These are phyloP conservation scores for Macrotus californicus DNA, from an alignment of 2,113 vertebrate genomes.

Conservation along the genomic window DNA sequence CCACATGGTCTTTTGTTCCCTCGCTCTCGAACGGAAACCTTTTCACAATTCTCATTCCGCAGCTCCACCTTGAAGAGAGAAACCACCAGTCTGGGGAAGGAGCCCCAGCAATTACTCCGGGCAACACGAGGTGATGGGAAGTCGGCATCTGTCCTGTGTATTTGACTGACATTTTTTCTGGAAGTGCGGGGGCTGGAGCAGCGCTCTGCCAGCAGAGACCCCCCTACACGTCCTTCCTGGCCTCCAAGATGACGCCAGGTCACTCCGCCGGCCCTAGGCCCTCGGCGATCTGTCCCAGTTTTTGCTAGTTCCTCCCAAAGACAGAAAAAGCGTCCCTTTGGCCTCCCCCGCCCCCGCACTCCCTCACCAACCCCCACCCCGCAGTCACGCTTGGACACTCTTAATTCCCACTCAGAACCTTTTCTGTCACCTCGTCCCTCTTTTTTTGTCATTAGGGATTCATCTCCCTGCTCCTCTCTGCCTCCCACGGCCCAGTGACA, in stretches of 20 bases:
- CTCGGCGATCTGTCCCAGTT: neutral
- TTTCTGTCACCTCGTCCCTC: neutral
- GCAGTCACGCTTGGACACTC: fast-evolving
- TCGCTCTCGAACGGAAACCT: neutral
- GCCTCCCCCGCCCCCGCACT: neutral
- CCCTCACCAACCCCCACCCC: neutral
- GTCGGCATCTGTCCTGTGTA: neutral
- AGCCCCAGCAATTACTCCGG: neutral
- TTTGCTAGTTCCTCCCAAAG: neutral
- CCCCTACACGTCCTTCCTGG: neutral
- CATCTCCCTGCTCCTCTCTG: neutral
- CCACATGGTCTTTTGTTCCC: neutral
- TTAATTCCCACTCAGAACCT: neutral
- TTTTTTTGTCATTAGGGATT: neutral
- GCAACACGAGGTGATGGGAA: neutral
- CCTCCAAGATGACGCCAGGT: neutral
- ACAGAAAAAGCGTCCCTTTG: neutral
- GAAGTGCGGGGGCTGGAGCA: too few species aligned
- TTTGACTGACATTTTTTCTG: neutral
- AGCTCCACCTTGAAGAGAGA: neutral
- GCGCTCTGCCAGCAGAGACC: neutral
- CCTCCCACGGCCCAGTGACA: conserved; percentile 57
- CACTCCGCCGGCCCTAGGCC: neutral
- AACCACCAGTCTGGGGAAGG: neutral
- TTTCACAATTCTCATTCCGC: neutral